Base-by-base conservation (phyloP, 35 echinoderm and acorn worm genomes). In the Ophiothrix spiculata region DNA sequence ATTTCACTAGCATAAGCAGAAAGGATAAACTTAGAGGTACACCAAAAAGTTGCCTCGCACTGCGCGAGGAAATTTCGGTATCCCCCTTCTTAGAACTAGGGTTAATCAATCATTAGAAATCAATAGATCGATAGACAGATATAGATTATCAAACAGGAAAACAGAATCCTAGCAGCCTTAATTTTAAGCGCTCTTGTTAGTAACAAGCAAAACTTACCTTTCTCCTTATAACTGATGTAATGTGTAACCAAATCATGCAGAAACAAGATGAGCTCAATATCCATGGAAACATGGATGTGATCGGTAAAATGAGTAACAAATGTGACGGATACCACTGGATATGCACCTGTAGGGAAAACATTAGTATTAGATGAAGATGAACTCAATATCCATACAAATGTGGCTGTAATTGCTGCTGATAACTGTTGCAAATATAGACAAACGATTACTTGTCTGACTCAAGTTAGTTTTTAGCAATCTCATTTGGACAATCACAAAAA, bases 261-360 rank as follows among this genome's bases (percentile, higher is more conserved):
- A 81, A 94, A 98, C 29, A 98, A 69, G 77, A 98, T 83, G 17
- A 98, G 92, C 75, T 98, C 95, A 31, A 98, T 83, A 75, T 98
- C 95, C 95, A 98, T 98, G 86, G 91, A 82, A 40, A 98, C 92
- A 38, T 93, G 82, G 42, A 98, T 93, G 54, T 98, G 95, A 82
- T 98, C 95, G 1, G 92, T 93, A 74, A 98, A 98, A 31, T 90
- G 93, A 36, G 95, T 94, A 60, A 98, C 92, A 89, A 98, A 98
- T 34, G 91, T 98, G 10, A 94, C 89, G 45, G 89, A 80, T 0
- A 96, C 92, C 36, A 56, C 85, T 32, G 89, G 89, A 32, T 87
- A 45, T 40, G 84, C 37, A 37, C 82, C 91, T 93, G 81, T 64
- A 25, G 32, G 69, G 21, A 28, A 60, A 60, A 86, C 40, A 86